Percentiles rank a stretch among this genome's conserved stretches.
Evolutionary conservation across 2,888 invertebrate species (phyloP).

Genomic region (Tromatobia lineatoria): DNA sequence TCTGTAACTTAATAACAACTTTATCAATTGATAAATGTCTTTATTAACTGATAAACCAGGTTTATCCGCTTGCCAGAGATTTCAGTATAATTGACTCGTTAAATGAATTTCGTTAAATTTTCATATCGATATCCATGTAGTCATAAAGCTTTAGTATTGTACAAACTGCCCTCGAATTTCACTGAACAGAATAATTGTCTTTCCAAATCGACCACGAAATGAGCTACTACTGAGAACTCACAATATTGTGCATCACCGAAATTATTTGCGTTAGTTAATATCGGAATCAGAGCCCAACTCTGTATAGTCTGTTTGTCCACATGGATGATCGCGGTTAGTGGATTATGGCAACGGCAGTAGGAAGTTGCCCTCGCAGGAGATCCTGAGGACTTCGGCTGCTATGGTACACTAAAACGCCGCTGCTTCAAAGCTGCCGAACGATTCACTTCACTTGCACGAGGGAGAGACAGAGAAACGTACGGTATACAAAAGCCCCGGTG

Average conservation of each 20-base stretch:
- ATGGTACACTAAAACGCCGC: constrained; percentile 14
- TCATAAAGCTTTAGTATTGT: not conserved
- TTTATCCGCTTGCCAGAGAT: too few relatives aligned
- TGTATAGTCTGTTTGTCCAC: constrained; percentile 22
- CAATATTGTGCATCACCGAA: constrained; percentile 29
- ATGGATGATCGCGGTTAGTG: constrained; percentile 42
- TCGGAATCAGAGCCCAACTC: not conserved
- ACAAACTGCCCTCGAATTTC: not conserved
- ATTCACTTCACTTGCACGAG: constrained; percentile 34
- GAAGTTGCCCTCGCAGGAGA: constrained; percentile 36
- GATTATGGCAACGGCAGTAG: constrained; percentile 28
- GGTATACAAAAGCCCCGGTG: constrained; percentile 37
- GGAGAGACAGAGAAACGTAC: constrained; percentile 9
- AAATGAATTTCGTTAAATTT: too few relatives aligned
- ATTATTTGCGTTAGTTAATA: constrained; percentile 3
- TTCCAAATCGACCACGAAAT: constrained; percentile 7
- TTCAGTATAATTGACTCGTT: too few relatives aligned
- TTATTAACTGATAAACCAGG: too few relatives aligned
- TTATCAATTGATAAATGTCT: too few relatives aligned
- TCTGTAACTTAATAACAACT: too few relatives aligned
- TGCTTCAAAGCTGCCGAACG: not conserved
- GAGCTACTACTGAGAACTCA: not conserved
- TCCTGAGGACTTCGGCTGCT: constrained; percentile 30
- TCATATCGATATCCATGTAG: too few relatives aligned
- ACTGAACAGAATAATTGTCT: constrained; percentile 5